Base-by-base conservation (phyloP, 1,140 invertebrate genomes). In the Neodiprion fabricii region DNA sequence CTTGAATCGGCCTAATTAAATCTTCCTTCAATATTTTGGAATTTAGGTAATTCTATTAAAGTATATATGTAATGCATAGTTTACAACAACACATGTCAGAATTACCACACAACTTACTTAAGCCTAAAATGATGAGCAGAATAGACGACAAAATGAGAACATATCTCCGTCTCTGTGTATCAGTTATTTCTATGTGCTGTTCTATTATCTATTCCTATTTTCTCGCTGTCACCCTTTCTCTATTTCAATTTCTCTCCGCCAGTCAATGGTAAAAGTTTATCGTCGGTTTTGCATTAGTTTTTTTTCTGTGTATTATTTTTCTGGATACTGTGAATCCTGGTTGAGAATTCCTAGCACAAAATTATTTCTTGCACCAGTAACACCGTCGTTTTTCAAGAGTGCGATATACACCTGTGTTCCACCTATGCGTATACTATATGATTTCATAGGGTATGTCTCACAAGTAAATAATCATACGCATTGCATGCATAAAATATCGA, bases 191-290 rank as follows among this genome's bases (percentile, higher is more conserved):
- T 40, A 40, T 40, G 28, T 40, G 28, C 28, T 40, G 28, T 40
- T 40, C 28, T 40, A 40, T 40, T 40, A 40, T 40, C 28, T 40
- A 40, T 40, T 40, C 28, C 28, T 40, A 40, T 40, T 4, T 40
- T 40, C 28, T 40, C 28, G 1, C 28, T 40, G 28, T 40, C 28
- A 61, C 53, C 8, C 11, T 61, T 17, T 61, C 53, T 61, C n/a
- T 61, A 0, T 61, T 17, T 61, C 53, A 14, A 71, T 71, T 23
- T 50, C n/a, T 71, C 48, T 79, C 72, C 67, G 76, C 70, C 78
- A 79, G 76, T 83, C 76, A 78, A 74, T 70, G 78, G 79, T 82
- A 81, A 81, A 83, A 79, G 72, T 49, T 53, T 82, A 21, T 70
- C 67, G 71, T 78, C 75, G 79, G 78, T 75, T 79, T 67, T 75